Conservation (phyloP, 2,113 vertebrate species). For the Protomyctophum bolini region DNA sequence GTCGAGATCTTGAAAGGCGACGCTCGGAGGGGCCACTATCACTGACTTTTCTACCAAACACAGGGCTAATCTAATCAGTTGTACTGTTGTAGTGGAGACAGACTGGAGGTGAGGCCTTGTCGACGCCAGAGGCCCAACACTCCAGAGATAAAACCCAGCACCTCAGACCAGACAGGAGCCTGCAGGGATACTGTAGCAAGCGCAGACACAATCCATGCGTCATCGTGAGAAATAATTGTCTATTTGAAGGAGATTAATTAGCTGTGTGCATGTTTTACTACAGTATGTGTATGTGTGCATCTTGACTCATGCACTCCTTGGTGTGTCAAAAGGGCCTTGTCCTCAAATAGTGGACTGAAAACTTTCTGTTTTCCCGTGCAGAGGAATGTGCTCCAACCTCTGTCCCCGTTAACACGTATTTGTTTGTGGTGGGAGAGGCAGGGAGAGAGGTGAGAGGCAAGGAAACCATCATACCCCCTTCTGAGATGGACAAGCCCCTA, state of each 20-base stretch:
- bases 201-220: background rate
- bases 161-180: slow-evolving; percentile 27
- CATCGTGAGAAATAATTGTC: background rate
- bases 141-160: slow-evolving; percentile 42
- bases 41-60: slow-evolving; percentile 23
- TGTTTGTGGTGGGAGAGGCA: slow-evolving; percentile 63
- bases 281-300: no score
- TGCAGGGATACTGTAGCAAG: background rate
- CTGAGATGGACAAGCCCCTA: slow-evolving; percentile 77
- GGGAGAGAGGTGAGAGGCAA: slow-evolving; percentile 70
- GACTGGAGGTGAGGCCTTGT: slow-evolving; percentile 44
- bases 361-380: slow-evolving; percentile 31
- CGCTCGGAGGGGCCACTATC: slow-evolving; percentile 24
- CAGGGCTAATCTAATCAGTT: slow-evolving; percentile 65
- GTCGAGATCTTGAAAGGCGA: slow-evolving; percentile 37
- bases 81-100: slow-evolving; percentile 45
- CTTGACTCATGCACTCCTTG: no score
- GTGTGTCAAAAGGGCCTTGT: no score
- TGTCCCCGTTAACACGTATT: slow-evolving; percentile 54
- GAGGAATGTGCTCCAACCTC: slow-evolving; percentile 40
- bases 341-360: no score
- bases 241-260: slow-evolving; percentile 3
- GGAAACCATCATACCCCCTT: slow-evolving; percentile 70
- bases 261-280: background rate
- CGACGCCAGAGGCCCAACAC: slow-evolving; percentile 54